These are phyloP conservation scores for Lasioglossum baleicum DNA, from an alignment of 1,140 invertebrate species.

Conservation along the genomic window DNA sequence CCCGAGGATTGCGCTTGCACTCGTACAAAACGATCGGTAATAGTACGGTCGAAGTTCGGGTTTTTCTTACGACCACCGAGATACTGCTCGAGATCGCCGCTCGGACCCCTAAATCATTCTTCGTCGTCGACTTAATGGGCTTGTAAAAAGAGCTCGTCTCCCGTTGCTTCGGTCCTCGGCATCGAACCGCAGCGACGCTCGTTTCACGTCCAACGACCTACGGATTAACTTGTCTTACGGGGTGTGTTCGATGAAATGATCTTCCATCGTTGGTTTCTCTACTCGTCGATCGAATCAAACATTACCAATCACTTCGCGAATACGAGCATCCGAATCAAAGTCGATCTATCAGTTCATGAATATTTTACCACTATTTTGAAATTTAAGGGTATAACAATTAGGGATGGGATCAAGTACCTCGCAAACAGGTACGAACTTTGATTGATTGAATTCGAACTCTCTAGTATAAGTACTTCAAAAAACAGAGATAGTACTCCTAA, in stretches of 20 bases:
- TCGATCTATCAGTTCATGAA: too few species aligned
- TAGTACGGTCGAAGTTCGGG: too few species aligned
- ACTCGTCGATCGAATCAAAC: background rate
- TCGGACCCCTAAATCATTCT: background rate
- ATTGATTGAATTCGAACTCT: too few species aligned
- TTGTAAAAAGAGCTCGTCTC: constrained; percentile 6
- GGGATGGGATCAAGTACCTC: too few species aligned
- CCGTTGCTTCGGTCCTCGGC: background rate
- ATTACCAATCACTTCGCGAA: too few species aligned
- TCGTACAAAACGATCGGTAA: background rate
- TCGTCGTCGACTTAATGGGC: background rate
- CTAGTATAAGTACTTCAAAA: too few species aligned
- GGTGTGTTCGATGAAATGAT: background rate
- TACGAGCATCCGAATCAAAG: too few species aligned
- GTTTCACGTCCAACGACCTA: background rate
- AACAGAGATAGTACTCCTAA: too few species aligned
- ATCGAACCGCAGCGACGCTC: background rate
- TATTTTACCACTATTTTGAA: too few species aligned
- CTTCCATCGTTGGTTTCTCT: constrained; percentile 37
- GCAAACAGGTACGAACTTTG: too few species aligned
- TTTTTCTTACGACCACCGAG: background rate
- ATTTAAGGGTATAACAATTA: too few species aligned
- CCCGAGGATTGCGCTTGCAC: too few species aligned
- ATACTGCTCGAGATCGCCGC: background rate
- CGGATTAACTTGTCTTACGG: constrained; percentile 1